Evolutionary conservation across 2,113 vertebrate species (phyloP).

Genomic region (Gambusia holbrooki): DNA sequence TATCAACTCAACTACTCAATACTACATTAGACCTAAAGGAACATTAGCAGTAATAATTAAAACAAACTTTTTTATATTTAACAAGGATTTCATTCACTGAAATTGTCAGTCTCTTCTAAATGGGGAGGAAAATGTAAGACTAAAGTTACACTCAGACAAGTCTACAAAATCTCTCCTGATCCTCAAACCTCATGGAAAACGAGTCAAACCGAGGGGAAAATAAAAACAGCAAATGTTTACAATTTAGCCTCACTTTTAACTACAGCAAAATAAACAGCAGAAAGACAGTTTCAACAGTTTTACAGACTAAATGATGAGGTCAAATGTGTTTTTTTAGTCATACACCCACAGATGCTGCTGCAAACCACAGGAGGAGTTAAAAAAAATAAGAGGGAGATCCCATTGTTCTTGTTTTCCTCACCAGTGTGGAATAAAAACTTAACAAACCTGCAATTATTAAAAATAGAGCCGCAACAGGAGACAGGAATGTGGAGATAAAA

Average conservation of each 20-base stretch:
- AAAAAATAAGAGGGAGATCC: background rate
- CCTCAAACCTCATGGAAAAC: background rate
- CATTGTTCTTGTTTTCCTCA: background rate
- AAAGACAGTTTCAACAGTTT: background rate
- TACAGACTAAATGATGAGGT: too few relatives aligned
- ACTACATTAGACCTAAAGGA: too few relatives aligned
- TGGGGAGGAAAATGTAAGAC: too few relatives aligned
- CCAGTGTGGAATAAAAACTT: background rate
- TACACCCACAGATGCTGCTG: background rate
- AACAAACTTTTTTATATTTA: too few relatives aligned
- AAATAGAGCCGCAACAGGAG: background rate
- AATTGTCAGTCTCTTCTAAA: too few relatives aligned
- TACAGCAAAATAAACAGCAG: background rate
- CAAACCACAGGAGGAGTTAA: background rate
- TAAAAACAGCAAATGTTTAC: background rate
- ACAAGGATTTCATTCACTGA: background rate
- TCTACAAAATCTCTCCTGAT: constrained; percentile 3
- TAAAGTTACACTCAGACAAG: constrained; percentile 26
- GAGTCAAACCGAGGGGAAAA: constrained; percentile 12
- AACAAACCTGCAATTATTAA: background rate
- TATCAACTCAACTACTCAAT: too few relatives aligned
- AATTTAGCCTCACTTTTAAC: background rate
- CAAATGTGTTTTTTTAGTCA: background rate
- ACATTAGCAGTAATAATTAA: too few relatives aligned
- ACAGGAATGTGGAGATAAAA: background rate